Base-by-base conservation (phyloP, 2,797 vertebrate genomes). In the Xenopus petersii region DNA sequence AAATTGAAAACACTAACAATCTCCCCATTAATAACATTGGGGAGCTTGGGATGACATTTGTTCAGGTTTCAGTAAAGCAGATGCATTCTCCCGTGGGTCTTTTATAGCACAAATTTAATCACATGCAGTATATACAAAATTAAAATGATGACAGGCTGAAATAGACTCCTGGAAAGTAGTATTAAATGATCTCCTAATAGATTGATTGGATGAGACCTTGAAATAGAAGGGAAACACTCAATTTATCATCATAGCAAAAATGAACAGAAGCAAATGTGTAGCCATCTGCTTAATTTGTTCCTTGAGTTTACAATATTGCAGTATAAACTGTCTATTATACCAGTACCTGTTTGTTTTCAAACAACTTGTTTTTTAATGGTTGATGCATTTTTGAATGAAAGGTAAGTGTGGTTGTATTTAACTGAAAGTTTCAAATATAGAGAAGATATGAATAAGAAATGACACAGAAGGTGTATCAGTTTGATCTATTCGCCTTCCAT, bases 161-260 rank as follows among this genome's bases (percentile, higher is more conserved):
- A 60, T 60, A 60, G 68, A 60, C 68, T 70, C 56, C 55, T 33
- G 26, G 68, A 70, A 60, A 70, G 42, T 60, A 15, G 36, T 15
- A 60, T 70, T 60, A 70, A 70, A 70, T 70, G 55, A 70, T 60
- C 16, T 60, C 56, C 68, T 70, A 60, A 70, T 70, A 17, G 68
- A 15, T 61, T 46, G 13, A 60, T 59, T 60, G n/a, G 58, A 69
- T 70, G 17, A 60, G 56, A 70, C 30, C 55, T 60, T 70, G 56
- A 70, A n/a, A 59, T 24, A 47, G 58, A 59, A 70, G n/a, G 56
- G 6, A 58, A 58, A 24, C 26, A 10, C 8, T 12, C 30, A 15
- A 70, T 70, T 69, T 48, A 60, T 47, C 68, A 60, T 60, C 55
- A 47, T 70, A 36, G 21, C 30, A 56, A 42, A 33, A 36, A 30